A percentile compares a stretch with the other conserved stretches of the same genome.
Conservation (phyloP, 2,113 vertebrate species). For the Catharus bicknelli region DNA sequence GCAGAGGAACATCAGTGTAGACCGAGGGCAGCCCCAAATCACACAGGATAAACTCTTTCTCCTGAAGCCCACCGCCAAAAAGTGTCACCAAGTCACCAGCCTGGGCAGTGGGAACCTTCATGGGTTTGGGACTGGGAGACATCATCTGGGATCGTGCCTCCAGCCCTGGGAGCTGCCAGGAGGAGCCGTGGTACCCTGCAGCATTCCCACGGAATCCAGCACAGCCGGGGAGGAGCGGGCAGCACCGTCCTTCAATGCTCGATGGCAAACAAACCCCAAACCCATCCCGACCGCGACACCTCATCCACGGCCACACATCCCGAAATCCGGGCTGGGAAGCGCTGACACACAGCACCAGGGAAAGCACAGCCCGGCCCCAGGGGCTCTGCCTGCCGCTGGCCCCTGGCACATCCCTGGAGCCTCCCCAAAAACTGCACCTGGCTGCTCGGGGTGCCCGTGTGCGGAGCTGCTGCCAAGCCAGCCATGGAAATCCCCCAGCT, state of each 20-base stretch:
- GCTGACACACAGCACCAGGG: background rate
- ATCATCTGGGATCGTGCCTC: background rate
- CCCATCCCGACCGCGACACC: rapidly evolving
- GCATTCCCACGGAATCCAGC: background rate
- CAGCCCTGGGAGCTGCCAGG: background rate
- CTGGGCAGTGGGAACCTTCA: background rate
- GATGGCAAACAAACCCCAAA: background rate
- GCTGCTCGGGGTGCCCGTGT: rapidly evolving
- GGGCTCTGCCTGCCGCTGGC: background rate
- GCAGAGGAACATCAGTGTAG: background rate
- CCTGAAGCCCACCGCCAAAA: background rate
- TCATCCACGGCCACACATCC: background rate
- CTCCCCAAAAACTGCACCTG: rapidly evolving
- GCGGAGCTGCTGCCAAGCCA: rapidly evolving
- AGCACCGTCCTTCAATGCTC: no score
- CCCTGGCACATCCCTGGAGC: no score
- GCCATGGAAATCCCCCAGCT: background rate
- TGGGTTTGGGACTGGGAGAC: background rate
- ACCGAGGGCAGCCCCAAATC: background rate
- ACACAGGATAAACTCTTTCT: background rate
- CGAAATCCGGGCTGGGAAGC: rapidly evolving
- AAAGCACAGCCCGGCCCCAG: background rate
- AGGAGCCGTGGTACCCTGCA: background rate
- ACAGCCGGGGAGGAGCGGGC: rapidly evolving
- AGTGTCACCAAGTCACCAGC: background rate